Conservation (phyloP, 2,113 vertebrate species). For the Sitta europaea region DNA sequence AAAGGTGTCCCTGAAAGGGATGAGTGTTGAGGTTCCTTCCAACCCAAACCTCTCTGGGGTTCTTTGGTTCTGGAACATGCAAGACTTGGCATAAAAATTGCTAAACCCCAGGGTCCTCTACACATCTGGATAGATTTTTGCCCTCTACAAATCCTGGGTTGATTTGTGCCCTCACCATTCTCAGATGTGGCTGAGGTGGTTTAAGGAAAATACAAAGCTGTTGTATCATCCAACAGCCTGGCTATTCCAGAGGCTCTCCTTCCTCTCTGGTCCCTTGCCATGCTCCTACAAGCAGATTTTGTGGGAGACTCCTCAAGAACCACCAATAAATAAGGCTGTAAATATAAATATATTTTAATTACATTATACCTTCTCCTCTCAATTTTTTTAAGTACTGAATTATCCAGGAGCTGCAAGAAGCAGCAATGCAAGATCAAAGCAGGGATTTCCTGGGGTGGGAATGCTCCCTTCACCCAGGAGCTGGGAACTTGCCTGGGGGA, state of each 20-base stretch:
- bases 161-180: not conserved
- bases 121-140: not conserved
- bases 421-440: not conserved
- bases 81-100: rapidly evolving
- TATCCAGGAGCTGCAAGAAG: not conserved
- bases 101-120: not conserved
- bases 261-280: not conserved
- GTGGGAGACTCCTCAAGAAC: not conserved
- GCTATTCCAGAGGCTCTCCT: not conserved
- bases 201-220: not conserved
- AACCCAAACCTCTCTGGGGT: not conserved
- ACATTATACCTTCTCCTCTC: not conserved
- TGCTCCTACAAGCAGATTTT: not conserved
- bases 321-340: not conserved
- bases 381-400: not conserved
- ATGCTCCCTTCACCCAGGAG: conserved; percentile 13
- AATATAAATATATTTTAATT: too few species aligned
- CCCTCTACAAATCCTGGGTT: not conserved
- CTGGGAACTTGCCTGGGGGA: not conserved
- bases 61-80: not conserved
- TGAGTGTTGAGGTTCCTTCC: not conserved
- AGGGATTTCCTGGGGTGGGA: not conserved
- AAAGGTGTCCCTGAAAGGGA: not conserved
- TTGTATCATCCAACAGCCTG: rapidly evolving
- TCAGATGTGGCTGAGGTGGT: not conserved